phyloP scores from a whole-genome alignment of 1,140 invertebrate species.

The Achroia grisella region DNA sequence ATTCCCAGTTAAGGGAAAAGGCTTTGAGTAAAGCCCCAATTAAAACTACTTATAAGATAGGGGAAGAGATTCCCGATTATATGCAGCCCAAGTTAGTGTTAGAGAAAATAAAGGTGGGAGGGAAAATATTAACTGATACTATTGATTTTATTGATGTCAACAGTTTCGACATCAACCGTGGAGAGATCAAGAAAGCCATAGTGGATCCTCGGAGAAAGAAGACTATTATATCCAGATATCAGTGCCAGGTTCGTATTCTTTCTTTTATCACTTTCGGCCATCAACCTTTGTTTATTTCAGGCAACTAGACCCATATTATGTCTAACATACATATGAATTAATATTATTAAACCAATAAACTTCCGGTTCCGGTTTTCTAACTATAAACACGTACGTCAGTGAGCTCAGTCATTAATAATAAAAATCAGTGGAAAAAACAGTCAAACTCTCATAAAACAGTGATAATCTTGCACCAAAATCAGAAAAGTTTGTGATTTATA shows the following conservation, averaged over 20 bases:
- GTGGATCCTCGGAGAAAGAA: slow-evolving; percentile 36
- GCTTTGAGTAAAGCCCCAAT: slow-evolving; percentile 4
- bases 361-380: too few species aligned
- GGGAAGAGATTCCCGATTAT: slow-evolving; percentile 30
- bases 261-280: too few species aligned
- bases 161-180: slow-evolving; percentile 12
- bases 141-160: slow-evolving; percentile 16
- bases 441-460: too few species aligned
- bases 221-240: slow-evolving; percentile 40
- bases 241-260: slow-evolving; percentile 33
- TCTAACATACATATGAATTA: too few species aligned
- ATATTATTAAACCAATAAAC: too few species aligned
- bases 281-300: too few species aligned
- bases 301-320: too few species aligned
- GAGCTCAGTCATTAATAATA: too few species aligned
- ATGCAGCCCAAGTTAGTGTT: slow-evolving; percentile 38
- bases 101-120: slow-evolving; percentile 18
- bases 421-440: too few species aligned
- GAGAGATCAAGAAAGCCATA: slow-evolving; percentile 24
- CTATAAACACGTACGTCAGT: too few species aligned
- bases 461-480: too few species aligned
- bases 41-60: slow-evolving; percentile 26
- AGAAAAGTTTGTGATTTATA: too few species aligned
- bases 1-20: slow-evolving; percentile 22
- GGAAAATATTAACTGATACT: neutral